Evolutionary conservation across 2,888 invertebrate species (phyloP).

Genomic region (Tinea trinotella): DNA sequence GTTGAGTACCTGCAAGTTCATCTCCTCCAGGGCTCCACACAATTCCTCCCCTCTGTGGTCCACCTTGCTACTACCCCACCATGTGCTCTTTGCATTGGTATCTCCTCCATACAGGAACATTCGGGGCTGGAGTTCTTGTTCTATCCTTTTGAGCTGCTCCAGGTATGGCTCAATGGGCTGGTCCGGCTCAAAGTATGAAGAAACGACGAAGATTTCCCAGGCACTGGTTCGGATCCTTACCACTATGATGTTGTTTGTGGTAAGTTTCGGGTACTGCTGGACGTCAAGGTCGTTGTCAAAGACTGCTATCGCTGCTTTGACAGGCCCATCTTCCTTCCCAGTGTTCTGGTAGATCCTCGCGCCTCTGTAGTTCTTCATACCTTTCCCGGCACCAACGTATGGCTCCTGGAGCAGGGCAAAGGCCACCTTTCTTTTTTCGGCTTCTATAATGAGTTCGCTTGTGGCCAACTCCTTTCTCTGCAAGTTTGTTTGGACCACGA

Average conservation of each 20-base stretch:
- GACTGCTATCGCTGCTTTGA: too few species aligned
- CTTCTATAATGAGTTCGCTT: slow-evolving; percentile 24
- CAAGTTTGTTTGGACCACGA: slow-evolving; percentile 25
- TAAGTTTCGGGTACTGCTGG: slow-evolving; percentile 26
- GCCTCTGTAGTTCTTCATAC: too few species aligned
- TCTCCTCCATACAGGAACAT: slow-evolving; percentile 20
- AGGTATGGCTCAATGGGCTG: slow-evolving; percentile 21
- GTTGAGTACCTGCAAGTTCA: slow-evolving; percentile 24
- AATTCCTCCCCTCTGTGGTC: slow-evolving; percentile 24
- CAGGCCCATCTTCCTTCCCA: too few species aligned
- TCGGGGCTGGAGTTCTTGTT: not conserved
- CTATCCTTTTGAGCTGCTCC: not conserved
- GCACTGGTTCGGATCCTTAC: slow-evolving; percentile 18
- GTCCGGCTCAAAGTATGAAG: slow-evolving; percentile 26
- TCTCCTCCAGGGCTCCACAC: not conserved
- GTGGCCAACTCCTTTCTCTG: slow-evolving; percentile 26
- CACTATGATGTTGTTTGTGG: slow-evolving; percentile 24
- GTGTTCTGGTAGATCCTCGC: too few species aligned
- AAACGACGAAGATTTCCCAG: slow-evolving; percentile 24
- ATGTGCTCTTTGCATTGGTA: slow-evolving; percentile 22
- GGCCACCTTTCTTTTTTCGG: not conserved
- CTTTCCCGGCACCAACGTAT: slow-evolving; percentile 25
- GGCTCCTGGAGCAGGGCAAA: slow-evolving; percentile 31
- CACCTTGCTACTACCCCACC: not conserved
- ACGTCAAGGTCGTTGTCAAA: too few species aligned